phyloP scores from a whole-genome alignment of 1,140 invertebrate genomes.

The Sycophila sp. region DNA sequence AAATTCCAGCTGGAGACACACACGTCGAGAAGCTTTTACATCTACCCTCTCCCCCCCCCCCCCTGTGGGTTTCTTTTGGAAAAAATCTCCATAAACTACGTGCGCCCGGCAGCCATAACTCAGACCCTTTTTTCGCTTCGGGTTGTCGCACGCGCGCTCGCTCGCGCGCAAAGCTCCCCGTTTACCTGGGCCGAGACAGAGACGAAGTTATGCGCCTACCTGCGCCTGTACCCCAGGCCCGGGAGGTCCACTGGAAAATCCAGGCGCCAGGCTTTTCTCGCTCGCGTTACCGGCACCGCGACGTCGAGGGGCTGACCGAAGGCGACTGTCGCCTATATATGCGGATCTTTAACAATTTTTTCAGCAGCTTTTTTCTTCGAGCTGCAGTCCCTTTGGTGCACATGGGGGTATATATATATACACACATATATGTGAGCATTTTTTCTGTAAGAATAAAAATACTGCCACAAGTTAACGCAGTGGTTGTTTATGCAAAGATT shows the following conservation, averaged over 20 bases:
- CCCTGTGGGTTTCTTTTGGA: too few species aligned
- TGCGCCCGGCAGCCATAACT: constrained; percentile 43
- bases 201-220: constrained; percentile 48
- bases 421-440: neutral
- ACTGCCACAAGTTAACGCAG: neutral
- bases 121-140: constrained; percentile 44
- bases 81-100: constrained; percentile 18
- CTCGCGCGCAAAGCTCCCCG: constrained; percentile 8
- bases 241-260: constrained; percentile 21
- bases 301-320: too few species aligned
- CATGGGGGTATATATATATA: too few species aligned
- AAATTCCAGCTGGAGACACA: neutral
- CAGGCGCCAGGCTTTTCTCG: constrained; percentile 48
- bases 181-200: constrained; percentile 1
- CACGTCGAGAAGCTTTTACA: too few species aligned
- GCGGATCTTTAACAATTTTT: constrained; percentile 8
- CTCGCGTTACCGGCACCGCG: neutral
- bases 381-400: neutral
- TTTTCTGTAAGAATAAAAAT: neutral
- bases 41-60: too few species aligned
- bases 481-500: too few species aligned
- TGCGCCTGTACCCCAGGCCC: constrained; percentile 23
- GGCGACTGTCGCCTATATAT: too few species aligned
- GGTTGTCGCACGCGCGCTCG: constrained; percentile 36
- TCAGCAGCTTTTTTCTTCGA: neutral